Base-by-base conservation (phyloP, 2,888 invertebrate species). In the Sympetrum striolatum region DNA sequence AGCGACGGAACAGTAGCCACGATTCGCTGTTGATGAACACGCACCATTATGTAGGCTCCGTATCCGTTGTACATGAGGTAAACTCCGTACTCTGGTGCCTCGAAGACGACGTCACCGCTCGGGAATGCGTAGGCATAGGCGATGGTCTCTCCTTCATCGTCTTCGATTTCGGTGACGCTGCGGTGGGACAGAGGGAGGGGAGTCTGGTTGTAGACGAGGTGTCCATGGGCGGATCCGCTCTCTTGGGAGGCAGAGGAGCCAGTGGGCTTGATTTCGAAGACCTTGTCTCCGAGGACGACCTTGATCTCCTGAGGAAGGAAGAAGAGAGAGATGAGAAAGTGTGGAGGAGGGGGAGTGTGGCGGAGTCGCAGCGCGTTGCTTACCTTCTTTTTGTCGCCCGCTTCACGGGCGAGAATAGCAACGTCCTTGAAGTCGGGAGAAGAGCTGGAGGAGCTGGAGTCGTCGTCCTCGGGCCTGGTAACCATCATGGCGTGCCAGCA, bases 401-500 rank as follows among this genome's bases (percentile, higher is more conserved):
- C 91, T 82, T 94, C 93, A 91, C 94, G 94, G 5, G 93, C 93
- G 37, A 95, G 92, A 80, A 95, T 92, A 80, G 93, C 93, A 82
- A 94, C 93, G 90, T 94, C 93, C 91, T 94, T 93, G 91, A 92
- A 92, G 35, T 93, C 92, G 80, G 91, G 91, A 60, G 92, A 91
- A 12, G 79, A 53, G 90, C 90, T 90, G 39, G 90, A 90, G 90
- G 86, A 81, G 37, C 81, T 93, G 90, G 93, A 92, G 80, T 94
- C 94, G 91, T 95, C 95, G 64, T 95, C 95, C 79, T 91, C 86
- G 14, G 91, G 91, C 31, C 90, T 90, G 14, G 90, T 80, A 37
- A 79, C 82, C 93, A 96, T 93, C 91, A 95, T 94, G 0, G 96
- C 95, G 92, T 96, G 95, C 96, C 96, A 96, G 58, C 95, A 95